Evolutionary conservation across 2,888 invertebrate species (phyloP), one percentile per base, ranked within the genome.

Genomic region (Rhogogaster chlorosoma): DNA sequence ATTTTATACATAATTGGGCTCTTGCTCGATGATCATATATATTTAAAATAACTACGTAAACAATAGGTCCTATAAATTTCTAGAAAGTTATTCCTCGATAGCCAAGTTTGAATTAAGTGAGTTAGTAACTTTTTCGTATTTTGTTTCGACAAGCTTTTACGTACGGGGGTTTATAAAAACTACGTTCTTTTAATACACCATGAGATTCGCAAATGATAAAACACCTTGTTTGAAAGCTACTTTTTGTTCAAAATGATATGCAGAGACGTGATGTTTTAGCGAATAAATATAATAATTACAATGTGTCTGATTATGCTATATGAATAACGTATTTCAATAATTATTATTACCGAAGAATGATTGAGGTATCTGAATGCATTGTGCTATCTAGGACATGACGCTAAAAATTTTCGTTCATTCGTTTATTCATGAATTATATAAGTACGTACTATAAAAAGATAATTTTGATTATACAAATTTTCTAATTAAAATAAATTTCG

Each of bases 341-440:
- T 38, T 6, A 57, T 12, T 36, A 57, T 57, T 38, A 29, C 49
- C 15, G 1, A 57, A 61, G 38, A 36, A 61, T 49, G 57, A 80
- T 32, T 18, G 6, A 53, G 29, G 29, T 53, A 53, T 53, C 45
- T 77, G 77, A 80, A 80, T 80, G 36, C 38, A 61, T 61, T 36
- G 57, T 10, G 80, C 80, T 80, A 80, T 80, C 80, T 49, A 80
- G 57, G 61, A 80, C 15, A 83, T 67, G 64, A 45, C 80, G 80
- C 36, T 38, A 45, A 77, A 77, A 49, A 36, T 80, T 61, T 64
- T 64, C 26, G 22, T 80, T 64, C 1, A 36, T 80, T 15, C 6
- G 26, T 53, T 77, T 45, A 32, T 53, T 53, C 53, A 73, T n/a
- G 22, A 22, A 71, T 22, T 71, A 70, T 32, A 71, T 71, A 71